These are phyloP conservation scores for Cheilosia vulpina DNA, from an alignment of 2,888 invertebrate genomes.

Conservation along the genomic window DNA sequence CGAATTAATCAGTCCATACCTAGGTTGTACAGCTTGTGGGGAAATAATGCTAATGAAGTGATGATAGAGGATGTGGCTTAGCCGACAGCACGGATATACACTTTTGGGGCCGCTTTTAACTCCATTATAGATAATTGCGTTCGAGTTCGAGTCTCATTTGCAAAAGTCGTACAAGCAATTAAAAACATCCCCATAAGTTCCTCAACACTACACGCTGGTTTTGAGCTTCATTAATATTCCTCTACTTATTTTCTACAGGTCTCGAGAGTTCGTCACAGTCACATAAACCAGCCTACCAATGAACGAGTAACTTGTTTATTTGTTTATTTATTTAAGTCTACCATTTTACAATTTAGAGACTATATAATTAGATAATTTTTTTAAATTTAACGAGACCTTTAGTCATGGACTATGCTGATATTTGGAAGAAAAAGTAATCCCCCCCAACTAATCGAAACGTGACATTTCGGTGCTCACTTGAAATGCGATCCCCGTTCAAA, in stretches of 20 bases:
- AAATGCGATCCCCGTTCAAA: conserved; percentile 19
- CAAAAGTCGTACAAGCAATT: not conserved
- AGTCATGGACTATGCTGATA: too few relatives aligned
- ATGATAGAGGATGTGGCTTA: conserved; percentile 9
- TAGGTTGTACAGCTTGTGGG: conserved; percentile 5
- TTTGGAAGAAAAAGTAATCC: too few relatives aligned
- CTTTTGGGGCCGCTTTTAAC: too few relatives aligned
- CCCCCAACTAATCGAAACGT: not conserved
- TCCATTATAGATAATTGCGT: not conserved
- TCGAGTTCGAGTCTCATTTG: not conserved
- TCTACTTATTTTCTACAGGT: not conserved
- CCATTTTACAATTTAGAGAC: too few relatives aligned
- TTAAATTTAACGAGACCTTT: too few relatives aligned
- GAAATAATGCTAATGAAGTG: conserved; percentile 38
- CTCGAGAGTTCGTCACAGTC: not conserved
- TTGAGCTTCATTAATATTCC: not conserved
- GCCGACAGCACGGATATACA: not conserved
- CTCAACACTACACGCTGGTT: not conserved
- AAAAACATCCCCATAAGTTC: too few relatives aligned
- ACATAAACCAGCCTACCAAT: too few relatives aligned
- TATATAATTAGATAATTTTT: too few relatives aligned
- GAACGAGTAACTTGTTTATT: too few relatives aligned
- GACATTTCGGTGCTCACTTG: not conserved
- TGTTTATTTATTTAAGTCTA: too few relatives aligned
- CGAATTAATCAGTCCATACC: conserved; percentile 30